phyloP scores from a whole-genome alignment of 2,113 vertebrate species.

The Mus musculus region DNA sequence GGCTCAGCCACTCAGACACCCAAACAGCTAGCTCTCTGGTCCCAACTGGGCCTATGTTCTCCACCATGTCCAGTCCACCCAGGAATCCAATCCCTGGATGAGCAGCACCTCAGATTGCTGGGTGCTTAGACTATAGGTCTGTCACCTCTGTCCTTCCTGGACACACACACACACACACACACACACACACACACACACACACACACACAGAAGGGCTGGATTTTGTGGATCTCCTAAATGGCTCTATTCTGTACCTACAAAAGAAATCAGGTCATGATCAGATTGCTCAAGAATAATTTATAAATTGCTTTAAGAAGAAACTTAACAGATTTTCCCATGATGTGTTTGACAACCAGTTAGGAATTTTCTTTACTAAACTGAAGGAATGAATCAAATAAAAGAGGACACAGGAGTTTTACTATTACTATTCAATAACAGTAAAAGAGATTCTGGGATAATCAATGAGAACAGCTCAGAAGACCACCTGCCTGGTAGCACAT shows the following conservation, averaged over 20 bases:
- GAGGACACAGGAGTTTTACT: background rate
- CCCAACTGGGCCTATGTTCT: background rate
- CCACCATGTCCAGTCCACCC: background rate
- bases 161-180: background rate
- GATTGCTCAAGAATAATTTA: background rate
- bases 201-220: background rate
- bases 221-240: background rate
- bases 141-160: background rate
- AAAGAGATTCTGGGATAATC: background rate
- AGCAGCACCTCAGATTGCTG: background rate
- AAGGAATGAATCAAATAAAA: slow-evolving; percentile 14
- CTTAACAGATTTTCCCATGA: background rate
- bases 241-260: background rate
- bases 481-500: background rate
- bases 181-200: background rate
- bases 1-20: background rate
- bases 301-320: slow-evolving; percentile 14
- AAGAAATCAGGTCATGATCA: background rate
- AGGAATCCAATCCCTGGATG: background rate
- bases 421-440: too few species aligned
- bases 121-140: background rate
- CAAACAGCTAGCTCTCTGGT: background rate
- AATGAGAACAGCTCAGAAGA: background rate
- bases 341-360: background rate
- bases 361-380: slow-evolving; percentile 21